Base-by-base conservation (phyloP, 2,113 vertebrate species). In the Triplophysa rosa region DNA sequence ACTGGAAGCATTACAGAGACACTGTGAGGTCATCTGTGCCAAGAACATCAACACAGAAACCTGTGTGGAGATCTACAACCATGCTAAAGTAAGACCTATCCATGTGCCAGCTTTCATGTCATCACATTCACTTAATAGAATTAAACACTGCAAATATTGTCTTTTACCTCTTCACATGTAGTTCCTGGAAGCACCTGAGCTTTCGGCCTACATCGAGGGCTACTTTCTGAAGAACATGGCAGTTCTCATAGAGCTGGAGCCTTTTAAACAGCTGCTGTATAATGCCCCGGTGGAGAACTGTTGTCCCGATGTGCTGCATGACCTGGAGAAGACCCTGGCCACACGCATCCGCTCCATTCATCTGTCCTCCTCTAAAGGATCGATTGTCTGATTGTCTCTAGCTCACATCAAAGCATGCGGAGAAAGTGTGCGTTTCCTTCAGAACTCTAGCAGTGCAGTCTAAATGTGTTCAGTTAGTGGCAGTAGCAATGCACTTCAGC, bases 191-290 rank as follows among this genome's bases (percentile, higher is more conserved):
- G 94, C 95, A 78, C 94, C 94, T 2, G 97, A 98, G 88, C 92
- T 99, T 79, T 93, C 96, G 0, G 90, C 95, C 13, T 99, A 97
- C 14, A 97, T 97, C 0, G 97, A 97, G 90, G 95, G 97, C 86
- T 98, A 97, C 93, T 99, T 99, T 84, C 93, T 99, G 80, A 99
- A 99, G 92, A 99, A 99, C 83, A 98, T 99, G 98, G 95, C 97
- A 85, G 92, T 97, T 76, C 94, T 99, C 75, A 99, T 99, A 1
- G 98, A 99, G 91, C 89, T 98, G 0, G 98, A 99, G 92, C 94
- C 98, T 0, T 99, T 98, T 90, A 99, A 98, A 83, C 96, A 97
- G 92, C 93, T 99, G 80, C 88, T 99, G 37, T 99, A 99, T 19
- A 95, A 98, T 84, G 90, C 92, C 17, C 94, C 95, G 0, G 93